A percentile compares a stretch with the other conserved stretches of the same genome.
phyloP scores from a whole-genome alignment of 92 coral and sea anemone genomes.

The Zoanthus gigantus region DNA sequence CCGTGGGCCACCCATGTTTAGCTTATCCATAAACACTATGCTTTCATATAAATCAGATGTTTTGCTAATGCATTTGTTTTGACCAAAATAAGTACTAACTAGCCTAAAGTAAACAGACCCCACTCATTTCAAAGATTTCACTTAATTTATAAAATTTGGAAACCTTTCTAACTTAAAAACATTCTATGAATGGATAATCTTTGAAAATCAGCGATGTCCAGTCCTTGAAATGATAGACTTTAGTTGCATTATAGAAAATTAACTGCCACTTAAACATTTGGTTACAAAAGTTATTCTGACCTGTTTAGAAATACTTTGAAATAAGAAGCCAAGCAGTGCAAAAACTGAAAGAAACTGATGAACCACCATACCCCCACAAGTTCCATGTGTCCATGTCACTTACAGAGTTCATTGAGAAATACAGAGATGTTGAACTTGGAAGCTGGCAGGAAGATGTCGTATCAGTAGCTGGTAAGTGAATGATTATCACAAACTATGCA shows the following conservation, averaged over 20 bases:
- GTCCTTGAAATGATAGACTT: too few species aligned
- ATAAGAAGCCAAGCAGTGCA: constrained; percentile 91
- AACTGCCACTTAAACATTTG: neutral
- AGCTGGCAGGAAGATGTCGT: constrained; percentile 89
- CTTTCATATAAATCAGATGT: too few species aligned
- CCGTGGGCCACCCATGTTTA: too few species aligned
- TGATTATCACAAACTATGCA: neutral
- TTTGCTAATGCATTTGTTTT: too few species aligned
- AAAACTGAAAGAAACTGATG: constrained; percentile 72
- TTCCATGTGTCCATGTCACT: constrained; percentile 90
- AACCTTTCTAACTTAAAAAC: too few species aligned
- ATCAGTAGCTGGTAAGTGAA: constrained; percentile 79
- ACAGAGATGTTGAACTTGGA: constrained; percentile 77
- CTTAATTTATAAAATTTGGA: too few species aligned
- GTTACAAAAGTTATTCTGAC: neutral
- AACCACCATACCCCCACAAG: constrained; percentile 96
- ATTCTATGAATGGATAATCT: too few species aligned
- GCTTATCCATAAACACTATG: too few species aligned
- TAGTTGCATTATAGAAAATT: neutral
- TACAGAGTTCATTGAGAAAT: constrained; percentile 87
- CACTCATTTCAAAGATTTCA: too few species aligned
- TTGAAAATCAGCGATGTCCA: too few species aligned
- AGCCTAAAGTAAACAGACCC: too few species aligned
- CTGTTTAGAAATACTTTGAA: constrained; percentile 88
- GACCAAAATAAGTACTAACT: too few species aligned